These are phyloP conservation scores for Strix occidentalis DNA, from an alignment of 2,797 vertebrate species.

Conservation along the genomic window DNA sequence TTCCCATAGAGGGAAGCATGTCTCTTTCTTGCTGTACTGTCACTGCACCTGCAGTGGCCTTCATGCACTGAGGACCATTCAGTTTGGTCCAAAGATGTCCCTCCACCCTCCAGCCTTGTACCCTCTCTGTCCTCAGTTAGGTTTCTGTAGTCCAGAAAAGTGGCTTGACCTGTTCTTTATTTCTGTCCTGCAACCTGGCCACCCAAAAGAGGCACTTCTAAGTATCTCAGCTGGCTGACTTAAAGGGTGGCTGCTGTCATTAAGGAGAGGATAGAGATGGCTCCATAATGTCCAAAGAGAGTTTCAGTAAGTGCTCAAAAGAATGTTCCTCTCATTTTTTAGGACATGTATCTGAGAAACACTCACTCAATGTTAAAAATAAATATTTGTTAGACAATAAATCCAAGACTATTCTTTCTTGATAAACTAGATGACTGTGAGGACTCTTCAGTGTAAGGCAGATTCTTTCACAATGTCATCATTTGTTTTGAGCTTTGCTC, in stretches of 20 bases:
- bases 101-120: background rate
- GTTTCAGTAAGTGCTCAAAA: background rate
- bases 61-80: background rate
- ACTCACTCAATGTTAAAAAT: constrained; percentile 30
- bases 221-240: background rate
- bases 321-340: constrained; percentile 32
- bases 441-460: background rate
- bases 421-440: constrained; percentile 16
- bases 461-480: background rate
- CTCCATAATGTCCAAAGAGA: background rate
- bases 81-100: background rate
- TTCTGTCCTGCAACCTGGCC: background rate
- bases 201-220: background rate
- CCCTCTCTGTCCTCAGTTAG: background rate
- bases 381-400: constrained; percentile 52
- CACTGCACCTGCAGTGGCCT: background rate
- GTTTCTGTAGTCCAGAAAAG: background rate
- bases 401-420: constrained; percentile 7
- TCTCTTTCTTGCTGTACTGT: background rate
- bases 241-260: background rate
- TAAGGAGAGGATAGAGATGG: background rate
- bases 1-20: background rate
- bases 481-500: constrained; percentile 7
- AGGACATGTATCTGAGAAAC: constrained; percentile 17
- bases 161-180: background rate